These are phyloP conservation scores for Cheilosia pagana DNA, from an alignment of 2,888 invertebrate genomes.

Conservation along the genomic window DNA sequence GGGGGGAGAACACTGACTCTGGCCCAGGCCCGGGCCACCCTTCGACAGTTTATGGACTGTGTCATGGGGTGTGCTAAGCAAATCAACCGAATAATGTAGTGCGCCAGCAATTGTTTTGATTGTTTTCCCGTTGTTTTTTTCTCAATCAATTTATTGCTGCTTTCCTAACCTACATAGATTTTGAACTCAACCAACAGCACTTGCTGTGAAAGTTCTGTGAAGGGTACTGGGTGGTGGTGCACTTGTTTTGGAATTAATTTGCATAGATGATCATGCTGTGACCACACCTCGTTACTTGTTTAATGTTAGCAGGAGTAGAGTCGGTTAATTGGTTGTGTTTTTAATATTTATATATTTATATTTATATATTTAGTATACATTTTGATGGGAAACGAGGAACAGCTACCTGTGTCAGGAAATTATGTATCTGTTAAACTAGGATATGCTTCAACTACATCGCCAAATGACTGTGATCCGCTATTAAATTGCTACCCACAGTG, in stretches of 20 bases:
- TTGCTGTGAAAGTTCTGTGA: constrained; percentile 46
- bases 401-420: no score
- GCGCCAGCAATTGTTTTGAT: constrained; percentile 74
- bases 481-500: no score
- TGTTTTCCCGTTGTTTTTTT: constrained; percentile 27
- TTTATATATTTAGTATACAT: no score
- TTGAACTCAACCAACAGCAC: constrained; percentile 19
- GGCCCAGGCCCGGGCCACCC: constrained; percentile 54
- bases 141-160: constrained; percentile 63
- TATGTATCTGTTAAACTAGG: no score
- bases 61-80: constrained; percentile 70
- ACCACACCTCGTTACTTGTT: constrained; percentile 5
- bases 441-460: no score
- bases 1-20: constrained; percentile 10
- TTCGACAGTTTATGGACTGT: constrained; percentile 70
- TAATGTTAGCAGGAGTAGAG: no score
- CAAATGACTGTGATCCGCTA: no score
- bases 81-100: constrained; percentile 74
- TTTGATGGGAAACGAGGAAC: no score
- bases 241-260: constrained; percentile 58
- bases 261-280: constrained; percentile 48
- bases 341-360: no score
- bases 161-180: constrained; percentile 66
- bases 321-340: no score
- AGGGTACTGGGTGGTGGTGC: constrained; percentile 24